Evolutionary conservation across 2,797 vertebrate species (phyloP).

Genomic region (Sandelia bainsii): DNA sequence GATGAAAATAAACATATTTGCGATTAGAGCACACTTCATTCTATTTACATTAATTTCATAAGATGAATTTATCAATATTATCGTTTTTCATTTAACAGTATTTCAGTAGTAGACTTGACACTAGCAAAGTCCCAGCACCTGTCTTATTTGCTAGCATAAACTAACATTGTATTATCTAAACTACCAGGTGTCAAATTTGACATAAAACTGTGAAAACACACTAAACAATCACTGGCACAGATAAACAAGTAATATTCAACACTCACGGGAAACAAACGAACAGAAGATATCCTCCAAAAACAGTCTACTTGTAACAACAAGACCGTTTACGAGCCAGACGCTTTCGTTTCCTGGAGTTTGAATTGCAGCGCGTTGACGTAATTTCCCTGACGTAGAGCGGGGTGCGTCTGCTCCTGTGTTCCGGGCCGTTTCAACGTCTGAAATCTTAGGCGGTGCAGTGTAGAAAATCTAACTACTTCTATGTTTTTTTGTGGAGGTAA

Average conservation of each 20-base stretch:
- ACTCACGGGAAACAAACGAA: slow-evolving; percentile 41
- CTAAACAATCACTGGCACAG: neutral
- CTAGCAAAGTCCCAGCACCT: neutral
- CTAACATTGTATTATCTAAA: neutral
- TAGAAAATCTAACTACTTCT: neutral
- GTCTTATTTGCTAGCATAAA: neutral
- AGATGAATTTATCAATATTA: no score
- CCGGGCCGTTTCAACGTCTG: fast-evolving
- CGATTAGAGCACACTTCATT: no score
- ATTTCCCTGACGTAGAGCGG: neutral
- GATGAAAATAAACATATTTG: neutral
- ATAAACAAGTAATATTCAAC: neutral
- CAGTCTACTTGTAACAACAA: neutral
- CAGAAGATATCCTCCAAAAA: neutral
- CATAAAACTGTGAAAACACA: neutral
- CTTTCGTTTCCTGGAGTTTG: slow-evolving; percentile 80
- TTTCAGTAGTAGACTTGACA: neutral
- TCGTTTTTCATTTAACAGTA: neutral
- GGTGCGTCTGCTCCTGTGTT: fast-evolving
- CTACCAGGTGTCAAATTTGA: neutral
- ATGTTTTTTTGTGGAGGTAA: fast-evolving
- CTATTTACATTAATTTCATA: no score
- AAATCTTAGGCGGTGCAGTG: slow-evolving; percentile 14
- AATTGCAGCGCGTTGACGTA: slow-evolving; percentile 77
- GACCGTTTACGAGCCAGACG: slow-evolving; percentile 40